These are phyloP conservation scores for Quadroppia sp. DNA, from an alignment of 2,888 invertebrate species.

Conservation along the genomic window DNA sequence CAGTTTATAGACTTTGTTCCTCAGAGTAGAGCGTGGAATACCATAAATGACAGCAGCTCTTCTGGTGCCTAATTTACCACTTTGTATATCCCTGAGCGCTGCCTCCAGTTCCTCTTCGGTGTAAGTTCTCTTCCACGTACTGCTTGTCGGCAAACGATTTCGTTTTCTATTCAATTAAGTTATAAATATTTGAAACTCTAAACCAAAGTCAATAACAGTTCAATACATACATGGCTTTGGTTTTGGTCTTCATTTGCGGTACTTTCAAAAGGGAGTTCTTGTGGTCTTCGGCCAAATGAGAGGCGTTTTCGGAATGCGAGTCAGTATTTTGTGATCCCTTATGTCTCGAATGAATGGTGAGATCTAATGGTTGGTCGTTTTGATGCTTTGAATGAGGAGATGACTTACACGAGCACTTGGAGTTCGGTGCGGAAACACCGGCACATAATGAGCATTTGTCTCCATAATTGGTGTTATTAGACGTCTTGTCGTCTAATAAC, in stretches of 20 bases:
- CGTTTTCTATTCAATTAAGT: constrained; percentile 25
- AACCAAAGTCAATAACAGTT: no score
- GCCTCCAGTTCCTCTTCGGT: constrained; percentile 92
- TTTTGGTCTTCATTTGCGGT: constrained; percentile 47
- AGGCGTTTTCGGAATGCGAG: constrained; percentile 42
- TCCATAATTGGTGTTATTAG: constrained; percentile 13
- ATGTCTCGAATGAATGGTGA: constrained; percentile 46
- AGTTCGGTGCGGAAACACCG: not conserved
- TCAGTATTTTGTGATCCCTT: constrained; percentile 26
- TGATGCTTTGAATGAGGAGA: constrained; percentile 42
- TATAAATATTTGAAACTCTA: not conserved
- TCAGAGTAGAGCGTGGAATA: constrained; percentile 89
- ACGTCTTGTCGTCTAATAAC: constrained; percentile 16
- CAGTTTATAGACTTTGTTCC: constrained; percentile 73
- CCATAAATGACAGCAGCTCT: constrained; percentile 93
- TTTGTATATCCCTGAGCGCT: constrained; percentile 89
- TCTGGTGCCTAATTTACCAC: constrained; percentile 84
- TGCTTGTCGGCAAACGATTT: constrained; percentile 12
- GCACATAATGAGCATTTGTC: constrained; percentile 31
- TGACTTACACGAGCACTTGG: constrained; percentile 36
- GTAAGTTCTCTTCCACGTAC: constrained; percentile 69
- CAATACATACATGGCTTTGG: constrained; percentile 47
- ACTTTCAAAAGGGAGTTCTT: constrained; percentile 48
- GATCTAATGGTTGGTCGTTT: constrained; percentile 49
- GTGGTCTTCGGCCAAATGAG: constrained; percentile 24